Base-by-base conservation (phyloP, 1,140 invertebrate genomes). In the Anthonomus grandis region DNA sequence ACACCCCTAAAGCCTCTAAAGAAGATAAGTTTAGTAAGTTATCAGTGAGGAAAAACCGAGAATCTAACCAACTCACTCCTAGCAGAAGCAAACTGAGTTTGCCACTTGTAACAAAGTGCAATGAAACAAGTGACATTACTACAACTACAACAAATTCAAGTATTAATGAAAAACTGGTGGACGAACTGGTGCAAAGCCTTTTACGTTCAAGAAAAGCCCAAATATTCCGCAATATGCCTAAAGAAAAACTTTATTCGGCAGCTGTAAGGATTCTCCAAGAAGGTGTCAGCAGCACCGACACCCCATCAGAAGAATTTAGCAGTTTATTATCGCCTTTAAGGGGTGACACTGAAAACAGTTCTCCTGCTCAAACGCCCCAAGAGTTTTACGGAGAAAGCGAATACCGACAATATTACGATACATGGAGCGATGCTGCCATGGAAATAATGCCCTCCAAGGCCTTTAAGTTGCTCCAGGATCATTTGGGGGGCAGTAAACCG, bases 371-470 rank as follows among this genome's bases (percentile, higher is more conserved):
- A 53, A 70, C 76, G 3, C 75, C 76, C 6, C 70, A 74, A 54
- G 76, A 79, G 34, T 66, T 70, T 15, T 68, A 72, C 57, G 62
- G 59, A 13, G 66, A 65, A 44, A 72, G 75, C 65, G 75, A 78
- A 42, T 81, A 81, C 27, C 76, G 78, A 46, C 71, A 79, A 13
- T 85, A 85, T 65, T 86, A 83, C 57, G 76, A 78, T 48, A 76
- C 78, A 2, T 84, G 83, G 83, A 78, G 73, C 36, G 75, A 75
- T 12, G 66, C 74, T 0, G 51, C 65, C 10, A 67, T 72, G 24
- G 76, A 81, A 13, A 75, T 78, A n/a, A 48, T 79, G 17, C 78
- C 80, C 2, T 81, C 79, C 3, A 75, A 76, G 54, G 75, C 77
- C 3, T 80, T 81, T 54, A 75, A 72, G 46, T 62, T 75, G 0